phyloP scores from a whole-genome alignment of 2,797 vertebrate species.

The Platyrinchus mystaceus region DNA sequence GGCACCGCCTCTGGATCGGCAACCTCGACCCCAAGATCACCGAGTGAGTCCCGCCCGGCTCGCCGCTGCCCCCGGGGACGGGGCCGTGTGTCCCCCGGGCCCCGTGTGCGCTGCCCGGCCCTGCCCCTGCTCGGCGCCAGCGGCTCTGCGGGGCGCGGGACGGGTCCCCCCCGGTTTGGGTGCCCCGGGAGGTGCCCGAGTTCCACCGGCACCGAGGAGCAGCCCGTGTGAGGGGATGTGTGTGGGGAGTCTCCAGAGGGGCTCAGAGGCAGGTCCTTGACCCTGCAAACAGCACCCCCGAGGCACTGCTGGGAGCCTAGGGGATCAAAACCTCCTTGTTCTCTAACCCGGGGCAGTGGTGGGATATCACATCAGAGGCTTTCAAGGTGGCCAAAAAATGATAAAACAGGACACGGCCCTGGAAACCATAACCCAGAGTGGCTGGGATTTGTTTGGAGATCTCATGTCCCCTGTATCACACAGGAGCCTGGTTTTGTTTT shows the following conservation, averaged over 20 bases:
- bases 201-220: background rate
- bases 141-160: fast-evolving
- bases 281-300: fast-evolving
- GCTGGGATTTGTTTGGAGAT: background rate
- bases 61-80: background rate
- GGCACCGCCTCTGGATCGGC: constrained; percentile 96
- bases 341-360: background rate
- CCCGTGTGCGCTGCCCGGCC: background rate
- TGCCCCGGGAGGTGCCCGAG: background rate
- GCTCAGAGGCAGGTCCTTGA: fast-evolving
- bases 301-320: background rate
- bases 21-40: constrained; percentile 98
- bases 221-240: fast-evolving
- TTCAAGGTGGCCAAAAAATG: background rate
- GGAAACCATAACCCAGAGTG: too few species aligned
- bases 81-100: too few species aligned
- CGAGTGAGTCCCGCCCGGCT: constrained; percentile 83
- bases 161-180: background rate
- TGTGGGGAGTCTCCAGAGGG: fast-evolving
- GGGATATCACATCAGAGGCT: background rate
- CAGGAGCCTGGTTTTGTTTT: background rate
- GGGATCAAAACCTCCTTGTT: background rate
- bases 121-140: background rate
- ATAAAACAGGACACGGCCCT: background rate
- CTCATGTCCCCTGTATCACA: background rate